Evolutionary conservation across 92 coral and sea anemone genomes (phyloP).

Genomic region (Heliopora coerulea): DNA sequence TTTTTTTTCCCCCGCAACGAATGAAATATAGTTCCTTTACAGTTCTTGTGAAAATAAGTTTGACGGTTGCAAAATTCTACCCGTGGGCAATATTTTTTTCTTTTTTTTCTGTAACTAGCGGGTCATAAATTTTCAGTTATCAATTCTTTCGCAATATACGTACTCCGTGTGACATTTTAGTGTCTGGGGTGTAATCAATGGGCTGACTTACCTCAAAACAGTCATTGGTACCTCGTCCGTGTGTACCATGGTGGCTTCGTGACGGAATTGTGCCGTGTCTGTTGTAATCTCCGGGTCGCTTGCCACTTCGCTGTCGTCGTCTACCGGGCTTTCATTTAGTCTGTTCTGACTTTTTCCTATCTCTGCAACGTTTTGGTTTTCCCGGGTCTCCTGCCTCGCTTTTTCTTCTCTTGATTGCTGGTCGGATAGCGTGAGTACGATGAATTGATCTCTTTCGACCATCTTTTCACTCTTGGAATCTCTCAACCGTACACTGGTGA

Average conservation of each 20-base stretch:
- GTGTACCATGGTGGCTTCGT: slow-evolving; percentile 30
- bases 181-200: neutral
- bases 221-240: neutral
- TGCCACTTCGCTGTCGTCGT: neutral
- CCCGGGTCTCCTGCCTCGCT: neutral
- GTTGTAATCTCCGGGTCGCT: slow-evolving; percentile 13
- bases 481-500: neutral
- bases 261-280: slow-evolving; percentile 20
- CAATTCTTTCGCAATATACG: neutral
- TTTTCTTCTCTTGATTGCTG: slow-evolving; percentile 2
- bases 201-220: slow-evolving; percentile 8
- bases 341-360: neutral
- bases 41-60: too few relatives aligned
- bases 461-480: neutral
- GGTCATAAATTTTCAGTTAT: too few relatives aligned
- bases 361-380: neutral
- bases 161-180: neutral
- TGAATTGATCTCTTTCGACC: neutral
- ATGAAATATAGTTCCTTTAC: too few relatives aligned
- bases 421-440: slow-evolving; percentile 1
- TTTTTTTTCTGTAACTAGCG: too few relatives aligned
- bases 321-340: neutral
- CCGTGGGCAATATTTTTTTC: too few relatives aligned
- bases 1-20: neutral
- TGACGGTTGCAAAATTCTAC: too few relatives aligned